Evolutionary conservation across 2,888 invertebrate species (phyloP).

Genomic region (Drosophila sordidula): DNA sequence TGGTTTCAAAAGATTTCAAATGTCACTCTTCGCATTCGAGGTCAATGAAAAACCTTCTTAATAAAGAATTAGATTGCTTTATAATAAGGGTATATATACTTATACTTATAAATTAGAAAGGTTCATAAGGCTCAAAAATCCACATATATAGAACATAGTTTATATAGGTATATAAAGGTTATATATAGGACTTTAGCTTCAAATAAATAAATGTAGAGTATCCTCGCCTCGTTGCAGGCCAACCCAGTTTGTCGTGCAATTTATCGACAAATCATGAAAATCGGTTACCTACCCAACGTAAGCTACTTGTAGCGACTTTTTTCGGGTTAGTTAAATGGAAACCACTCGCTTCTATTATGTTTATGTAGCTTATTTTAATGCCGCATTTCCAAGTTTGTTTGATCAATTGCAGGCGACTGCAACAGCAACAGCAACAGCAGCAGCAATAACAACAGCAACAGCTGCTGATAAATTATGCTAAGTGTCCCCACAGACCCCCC

Average conservation of each 20-base stretch:
- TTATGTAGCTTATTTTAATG: constrained; percentile 55
- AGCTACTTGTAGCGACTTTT: constrained; percentile 11
- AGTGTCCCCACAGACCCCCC: neutral
- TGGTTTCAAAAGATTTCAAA: too few relatives aligned
- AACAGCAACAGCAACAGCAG: constrained; percentile 9
- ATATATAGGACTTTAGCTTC: too few relatives aligned
- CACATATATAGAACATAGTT: too few relatives aligned
- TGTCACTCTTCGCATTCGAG: too few relatives aligned
- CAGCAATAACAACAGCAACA: constrained; percentile 25
- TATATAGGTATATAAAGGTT: too few relatives aligned
- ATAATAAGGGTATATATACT: too few relatives aligned
- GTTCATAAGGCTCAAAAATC: too few relatives aligned
- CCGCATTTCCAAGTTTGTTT: constrained; percentile 69
- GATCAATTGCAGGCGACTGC: constrained; percentile 72
- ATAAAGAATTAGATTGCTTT: too few relatives aligned
- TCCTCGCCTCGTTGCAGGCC: neutral
- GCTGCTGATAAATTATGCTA: constrained; percentile 55
- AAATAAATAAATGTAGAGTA: constrained; percentile 14
- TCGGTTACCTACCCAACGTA: constrained; percentile 67
- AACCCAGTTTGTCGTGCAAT: constrained; percentile 26
- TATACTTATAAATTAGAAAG: too few relatives aligned
- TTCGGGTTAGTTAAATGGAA: constrained; percentile 9
- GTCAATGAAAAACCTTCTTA: too few relatives aligned
- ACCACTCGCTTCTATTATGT: constrained; percentile 44
- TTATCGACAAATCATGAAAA: constrained; percentile 79